A percentile compares a stretch with the other conserved stretches of the same genome.
phyloP scores from a whole-genome alignment of 1,140 invertebrate species.

The Contarinia nasturtii region DNA sequence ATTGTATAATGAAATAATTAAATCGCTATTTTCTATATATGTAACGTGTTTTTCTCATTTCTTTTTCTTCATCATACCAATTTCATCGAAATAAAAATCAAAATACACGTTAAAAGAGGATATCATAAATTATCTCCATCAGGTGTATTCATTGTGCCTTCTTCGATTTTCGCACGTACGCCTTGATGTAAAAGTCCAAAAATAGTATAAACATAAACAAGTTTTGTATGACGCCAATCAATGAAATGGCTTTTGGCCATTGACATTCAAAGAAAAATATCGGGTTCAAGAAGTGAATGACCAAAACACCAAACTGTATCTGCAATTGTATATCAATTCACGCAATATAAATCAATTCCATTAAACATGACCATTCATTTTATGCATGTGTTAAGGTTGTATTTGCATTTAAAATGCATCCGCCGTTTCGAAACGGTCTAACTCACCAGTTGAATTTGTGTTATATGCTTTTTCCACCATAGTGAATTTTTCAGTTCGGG shows the following conservation, averaged over 20 bases:
- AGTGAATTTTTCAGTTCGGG: constrained; percentile 41
- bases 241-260: constrained; percentile 38
- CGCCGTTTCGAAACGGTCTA: background rate
- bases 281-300: constrained; percentile 44
- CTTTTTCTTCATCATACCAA: too few species aligned
- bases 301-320: constrained; percentile 48
- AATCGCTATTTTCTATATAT: too few species aligned
- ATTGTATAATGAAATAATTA: too few species aligned
- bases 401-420: background rate
- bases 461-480: constrained; percentile 77
- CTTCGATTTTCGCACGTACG: constrained; percentile 33
- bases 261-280: constrained; percentile 46
- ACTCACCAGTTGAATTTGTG: constrained; percentile 46
- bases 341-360: background rate
- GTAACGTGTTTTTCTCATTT: too few species aligned
- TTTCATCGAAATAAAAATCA: too few species aligned
- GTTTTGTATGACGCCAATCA: constrained; percentile 37
- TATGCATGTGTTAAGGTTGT: background rate
- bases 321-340: background rate
- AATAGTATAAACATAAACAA: constrained; percentile 60
- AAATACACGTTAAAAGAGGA: too few species aligned
- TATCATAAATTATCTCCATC: too few species aligned
- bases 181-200: constrained; percentile 59
- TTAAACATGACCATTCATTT: background rate
- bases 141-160: background rate